Conservation (phyloP, 2,797 vertebrate genomes). For the Gephyroberyx darwinii region DNA sequence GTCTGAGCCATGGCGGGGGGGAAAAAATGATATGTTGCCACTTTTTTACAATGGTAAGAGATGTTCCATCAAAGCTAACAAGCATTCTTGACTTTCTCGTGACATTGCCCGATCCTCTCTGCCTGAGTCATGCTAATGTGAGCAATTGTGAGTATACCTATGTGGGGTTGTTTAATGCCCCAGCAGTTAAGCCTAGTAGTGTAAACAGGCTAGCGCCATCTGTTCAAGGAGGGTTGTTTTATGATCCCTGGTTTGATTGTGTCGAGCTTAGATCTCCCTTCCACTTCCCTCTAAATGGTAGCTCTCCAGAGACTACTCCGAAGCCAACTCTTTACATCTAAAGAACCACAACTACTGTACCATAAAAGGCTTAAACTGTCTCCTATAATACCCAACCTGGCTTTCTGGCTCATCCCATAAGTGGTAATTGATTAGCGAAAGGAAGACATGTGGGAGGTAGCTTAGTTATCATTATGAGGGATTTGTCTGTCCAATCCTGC, state of each 20-base stretch:
- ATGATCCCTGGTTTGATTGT: constrained; percentile 56
- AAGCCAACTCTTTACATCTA: constrained; percentile 37
- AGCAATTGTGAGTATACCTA: constrained; percentile 45
- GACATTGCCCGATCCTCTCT: constrained; percentile 63
- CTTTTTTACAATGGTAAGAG: constrained; percentile 35
- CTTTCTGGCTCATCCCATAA: constrained; percentile 31
- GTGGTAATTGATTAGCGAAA: constrained; percentile 28
- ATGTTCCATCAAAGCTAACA: constrained; percentile 56
- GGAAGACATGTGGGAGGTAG: constrained; percentile 11
- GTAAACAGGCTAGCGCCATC: constrained; percentile 65
- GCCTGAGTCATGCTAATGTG: constrained; percentile 60
- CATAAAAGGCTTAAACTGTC: constrained; percentile 46
- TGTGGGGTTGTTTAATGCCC: constrained; percentile 59
- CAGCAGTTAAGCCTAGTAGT: constrained; percentile 55
- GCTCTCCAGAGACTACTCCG: constrained; percentile 40
- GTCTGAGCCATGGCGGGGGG: constrained; percentile 12
- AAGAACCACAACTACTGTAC: constrained; percentile 38
- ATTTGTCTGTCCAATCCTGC: constrained; percentile 20
- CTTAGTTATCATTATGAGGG: constrained; percentile 9
- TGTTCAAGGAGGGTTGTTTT: constrained; percentile 53
- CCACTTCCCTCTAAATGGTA: constrained; percentile 36
- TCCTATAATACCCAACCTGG: constrained; percentile 20
- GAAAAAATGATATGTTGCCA: constrained; percentile 24
- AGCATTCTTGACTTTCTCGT: constrained; percentile 68
- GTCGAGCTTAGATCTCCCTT: constrained; percentile 32